Evolutionary conservation across 2,113 vertebrate genomes (phyloP).

Genomic region (Narcine bancroftii): DNA sequence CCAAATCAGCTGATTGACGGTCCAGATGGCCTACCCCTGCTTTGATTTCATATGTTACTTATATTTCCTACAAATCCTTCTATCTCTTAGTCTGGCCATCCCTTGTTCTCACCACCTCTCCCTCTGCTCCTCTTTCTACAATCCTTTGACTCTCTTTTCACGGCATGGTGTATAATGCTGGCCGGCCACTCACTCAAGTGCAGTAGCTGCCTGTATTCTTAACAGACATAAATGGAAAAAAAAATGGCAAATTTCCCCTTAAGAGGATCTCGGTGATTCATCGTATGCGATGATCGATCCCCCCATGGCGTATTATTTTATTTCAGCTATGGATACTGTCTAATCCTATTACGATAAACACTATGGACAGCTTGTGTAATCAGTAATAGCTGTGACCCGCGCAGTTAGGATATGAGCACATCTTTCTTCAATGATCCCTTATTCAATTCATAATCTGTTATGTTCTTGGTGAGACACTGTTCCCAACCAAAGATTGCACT

Average conservation of each 20-base stretch:
- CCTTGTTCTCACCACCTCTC: background rate
- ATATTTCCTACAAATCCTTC: background rate
- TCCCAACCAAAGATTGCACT: background rate
- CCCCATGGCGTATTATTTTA: background rate
- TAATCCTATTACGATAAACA: conserved; percentile 17
- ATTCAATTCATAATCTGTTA: background rate
- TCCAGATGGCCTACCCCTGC: no score
- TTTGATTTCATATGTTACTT: no score
- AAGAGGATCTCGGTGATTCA: background rate
- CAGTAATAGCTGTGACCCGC: background rate
- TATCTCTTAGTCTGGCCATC: background rate
- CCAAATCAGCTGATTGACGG: no score
- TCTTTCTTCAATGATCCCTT: background rate
- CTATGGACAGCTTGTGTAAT: background rate
- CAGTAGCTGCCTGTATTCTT: background rate
- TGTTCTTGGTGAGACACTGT: background rate
- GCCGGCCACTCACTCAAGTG: background rate
- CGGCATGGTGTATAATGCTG: background rate
- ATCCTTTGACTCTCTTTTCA: background rate
- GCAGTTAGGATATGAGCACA: background rate
- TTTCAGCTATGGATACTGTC: background rate
- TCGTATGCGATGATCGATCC: background rate
- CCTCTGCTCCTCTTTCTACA: background rate
- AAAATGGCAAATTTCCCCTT: background rate
- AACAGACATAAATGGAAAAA: background rate